A percentile compares a stretch with the other conserved stretches of the same genome.
Evolutionary conservation across 1,140 invertebrate species (phyloP).

Genomic region (Drosophila sechellia): DNA sequence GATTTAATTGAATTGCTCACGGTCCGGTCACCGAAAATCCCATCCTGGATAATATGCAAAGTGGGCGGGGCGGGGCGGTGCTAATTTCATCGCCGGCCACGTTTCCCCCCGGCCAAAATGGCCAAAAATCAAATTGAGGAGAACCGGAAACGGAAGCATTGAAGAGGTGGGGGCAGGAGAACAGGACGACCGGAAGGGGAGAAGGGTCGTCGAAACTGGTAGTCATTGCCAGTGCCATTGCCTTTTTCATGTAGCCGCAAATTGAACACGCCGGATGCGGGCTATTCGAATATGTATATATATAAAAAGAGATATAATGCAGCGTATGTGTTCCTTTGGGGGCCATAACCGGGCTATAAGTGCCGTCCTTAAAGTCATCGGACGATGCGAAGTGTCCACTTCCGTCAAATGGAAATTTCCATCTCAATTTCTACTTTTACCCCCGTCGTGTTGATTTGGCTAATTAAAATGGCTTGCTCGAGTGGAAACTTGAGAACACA

Average conservation of each 20-base stretch:
- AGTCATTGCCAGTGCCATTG: conserved; percentile 1
- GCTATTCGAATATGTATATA: conserved; percentile 5
- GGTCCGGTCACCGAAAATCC: conserved; percentile 10
- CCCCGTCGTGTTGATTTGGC: conserved; percentile 35
- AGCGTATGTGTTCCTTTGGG: neutral
- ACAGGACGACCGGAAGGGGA: neutral
- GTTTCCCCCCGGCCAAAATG: conserved; percentile 13
- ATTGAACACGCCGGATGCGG: conserved; percentile 40
- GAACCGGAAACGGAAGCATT: neutral
- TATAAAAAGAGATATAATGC: neutral
- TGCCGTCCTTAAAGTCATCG: conserved; percentile 23
- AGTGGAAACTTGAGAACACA: conserved; percentile 38
- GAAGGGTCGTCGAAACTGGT: neutral
- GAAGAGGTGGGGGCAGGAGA: neutral
- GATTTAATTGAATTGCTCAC: conserved; percentile 68
- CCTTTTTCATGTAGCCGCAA: conserved; percentile 46
- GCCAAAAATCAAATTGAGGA: conserved; percentile 38
- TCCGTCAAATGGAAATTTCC: conserved; percentile 36
- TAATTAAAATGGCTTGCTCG: conserved; percentile 41
- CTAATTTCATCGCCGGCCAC: conserved; percentile 41
- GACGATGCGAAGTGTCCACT: conserved; percentile 19
- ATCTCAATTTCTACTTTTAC: conserved; percentile 2
- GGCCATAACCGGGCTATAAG: conserved; percentile 10
- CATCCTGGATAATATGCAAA: conserved; percentile 34
- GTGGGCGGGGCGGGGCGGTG: conserved; percentile 8